Evolutionary conservation across 2,113 vertebrate species (phyloP).

Genomic region (Cepphus grylle): DNA sequence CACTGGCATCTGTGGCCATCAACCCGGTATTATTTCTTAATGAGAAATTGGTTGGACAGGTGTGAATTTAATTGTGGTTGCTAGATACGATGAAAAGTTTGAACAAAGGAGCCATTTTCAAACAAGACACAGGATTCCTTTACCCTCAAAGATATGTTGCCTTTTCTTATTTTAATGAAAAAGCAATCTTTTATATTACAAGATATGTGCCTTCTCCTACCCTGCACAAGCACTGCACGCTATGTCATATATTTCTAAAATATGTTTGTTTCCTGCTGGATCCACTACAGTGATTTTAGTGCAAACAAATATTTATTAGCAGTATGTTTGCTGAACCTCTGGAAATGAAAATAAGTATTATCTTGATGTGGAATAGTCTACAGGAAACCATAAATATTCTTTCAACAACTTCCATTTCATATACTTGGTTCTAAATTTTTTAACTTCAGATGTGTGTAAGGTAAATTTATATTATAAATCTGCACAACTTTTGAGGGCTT

Average conservation of each 20-base stretch:
- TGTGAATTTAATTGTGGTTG: not conserved
- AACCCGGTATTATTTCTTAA: not conserved
- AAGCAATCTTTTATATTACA: not conserved
- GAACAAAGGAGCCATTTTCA: not conserved
- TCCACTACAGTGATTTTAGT: not conserved
- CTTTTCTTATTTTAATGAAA: not conserved
- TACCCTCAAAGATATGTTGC: not conserved
- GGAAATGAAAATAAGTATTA: not conserved
- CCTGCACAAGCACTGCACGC: not conserved
- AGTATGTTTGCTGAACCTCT: not conserved
- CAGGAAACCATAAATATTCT: not conserved
- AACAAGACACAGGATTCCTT: not conserved
- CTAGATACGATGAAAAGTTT: not conserved
- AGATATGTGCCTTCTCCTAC: not conserved
- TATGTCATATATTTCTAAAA: not conserved
- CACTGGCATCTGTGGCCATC: not conserved
- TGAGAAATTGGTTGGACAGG: not conserved
- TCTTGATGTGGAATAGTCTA: not conserved
- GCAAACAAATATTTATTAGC: not conserved
- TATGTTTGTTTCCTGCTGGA: not conserved
- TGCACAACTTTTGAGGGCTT: not conserved
- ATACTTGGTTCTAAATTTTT: not conserved
- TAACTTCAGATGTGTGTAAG: not conserved
- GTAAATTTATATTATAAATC: not conserved
- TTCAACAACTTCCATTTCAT: not conserved